Base-by-base conservation (phyloP, 1,140 invertebrate genomes). In the Ruditapes philippinarum region DNA sequence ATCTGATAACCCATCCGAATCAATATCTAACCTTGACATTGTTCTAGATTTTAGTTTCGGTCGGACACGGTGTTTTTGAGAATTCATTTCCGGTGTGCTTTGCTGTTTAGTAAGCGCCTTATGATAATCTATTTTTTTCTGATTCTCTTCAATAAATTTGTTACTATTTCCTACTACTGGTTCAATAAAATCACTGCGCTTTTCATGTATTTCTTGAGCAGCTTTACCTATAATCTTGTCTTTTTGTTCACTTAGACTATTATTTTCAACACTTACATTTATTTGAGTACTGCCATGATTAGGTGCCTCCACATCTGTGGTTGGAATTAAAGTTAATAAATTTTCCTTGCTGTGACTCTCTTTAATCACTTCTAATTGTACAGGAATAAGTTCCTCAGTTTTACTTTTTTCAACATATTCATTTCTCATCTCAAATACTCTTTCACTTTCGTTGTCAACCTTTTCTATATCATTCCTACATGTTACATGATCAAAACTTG, bases 41-140 rank as follows among this genome's bases (percentile, higher is more conserved):
- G 85, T 88, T 12, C 85, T 31, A 49, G 85, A 76, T 65, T 88
- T 88, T 36, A 80, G 9, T 70, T 80, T 79, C 22, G 76, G 74
- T 36, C 57, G 28, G 2, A 65, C 36, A 38, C 76, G 33, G 49
- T 80, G 82, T 40, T 68, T 45, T 14, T n/a, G 42, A 3, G 33
- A 17, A 19, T 78, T 78, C 22, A 84, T 9, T 36, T 25, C 40
- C 33, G 82, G 82, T 7, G n/a, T 62, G 42, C 62, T 84, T 25
- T 38, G n/a, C 25, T 62, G 54, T n/a, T 36, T 62, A 28, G 38
- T 45, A 1, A 81, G 31, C 2, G 42, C 1, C 40, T 60, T 33
- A 25, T 81, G 79, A 40, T 38, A 33, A 36, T 51, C 28, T 11
- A 54, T 17, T 9, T 65, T 81, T 38, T 70, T 17, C 7, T 36